Evolutionary conservation across 1,140 invertebrate genomes (phyloP), one percentile per base, ranked within the genome.

Genomic region (Trichonephila clavata): DNA sequence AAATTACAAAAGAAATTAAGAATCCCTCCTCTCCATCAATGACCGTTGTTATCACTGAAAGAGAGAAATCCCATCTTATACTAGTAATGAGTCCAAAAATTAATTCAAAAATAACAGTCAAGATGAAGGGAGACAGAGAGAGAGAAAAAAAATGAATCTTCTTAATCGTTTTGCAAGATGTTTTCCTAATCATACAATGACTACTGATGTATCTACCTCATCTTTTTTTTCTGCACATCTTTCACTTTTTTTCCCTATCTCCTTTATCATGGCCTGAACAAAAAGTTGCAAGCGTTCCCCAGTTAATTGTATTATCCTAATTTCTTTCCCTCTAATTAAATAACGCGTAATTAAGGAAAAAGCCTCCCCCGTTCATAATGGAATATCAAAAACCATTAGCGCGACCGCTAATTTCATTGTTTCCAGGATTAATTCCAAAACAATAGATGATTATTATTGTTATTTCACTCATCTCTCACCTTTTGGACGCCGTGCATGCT

Each of bases 281-380:
- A 93, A 93, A 94, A 84, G 80, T 88, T 90, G 65, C 92, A 68
- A 50, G 84, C 86, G 59, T 93, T 93, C 86, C 65, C 71, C 86
- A 80, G 86, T 94, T 94, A 94, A 94, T 94, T 94, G 93, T 94
- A 90, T 94, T 94, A 94, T 86, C 86, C 93, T 94, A 94, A 94
- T 94, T 93, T 93, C 92, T 88, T 77, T 84, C 86, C 71, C 24
- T 65, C 93, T 94, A 94, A 94, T 94, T 94, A 94, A 94, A 94
- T 94, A 94, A 94, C 77, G 93, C 87, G 86, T 94, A 94, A 94
- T 94, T 94, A 94, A 94, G 93, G 93, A 94, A 94, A 94, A 84
- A 94, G 86, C 32, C 59, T 68, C 27, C 61, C 83, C 86, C 84
- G 27, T 77, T 63, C 80, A 94, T 94, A 89, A 89, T 90, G 86